phyloP scores from a whole-genome alignment of 2,113 vertebrate species.

The Ptyas mucosa region DNA sequence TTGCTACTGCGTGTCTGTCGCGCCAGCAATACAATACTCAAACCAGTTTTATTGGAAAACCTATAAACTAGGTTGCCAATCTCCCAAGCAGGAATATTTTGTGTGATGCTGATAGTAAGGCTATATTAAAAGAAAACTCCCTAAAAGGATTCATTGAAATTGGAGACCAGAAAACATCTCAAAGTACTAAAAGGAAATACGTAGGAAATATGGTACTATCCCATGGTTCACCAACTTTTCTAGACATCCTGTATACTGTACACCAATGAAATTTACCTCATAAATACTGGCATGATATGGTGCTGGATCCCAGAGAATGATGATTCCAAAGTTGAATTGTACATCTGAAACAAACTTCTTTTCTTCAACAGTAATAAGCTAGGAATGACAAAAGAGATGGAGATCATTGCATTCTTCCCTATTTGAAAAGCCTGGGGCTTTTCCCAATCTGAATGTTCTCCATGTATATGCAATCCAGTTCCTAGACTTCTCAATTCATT shows the following conservation, averaged over 20 bases:
- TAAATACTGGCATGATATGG: slow-evolving; percentile 70
- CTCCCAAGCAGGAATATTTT: background rate
- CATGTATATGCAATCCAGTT: background rate
- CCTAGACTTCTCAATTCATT: background rate
- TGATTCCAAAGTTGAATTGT: slow-evolving; percentile 71
- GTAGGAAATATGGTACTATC: background rate
- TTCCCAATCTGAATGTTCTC: background rate
- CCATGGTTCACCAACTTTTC: background rate
- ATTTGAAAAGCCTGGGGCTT: background rate
- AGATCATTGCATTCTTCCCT: background rate
- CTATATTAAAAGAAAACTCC: background rate
- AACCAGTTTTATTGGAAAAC: background rate
- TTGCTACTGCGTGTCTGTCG: background rate
- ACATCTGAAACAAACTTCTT: slow-evolving; percentile 64
- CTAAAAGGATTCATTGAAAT: background rate
- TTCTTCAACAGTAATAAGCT: slow-evolving; percentile 69
- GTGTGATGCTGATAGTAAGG: background rate
- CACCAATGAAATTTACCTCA: slow-evolving; percentile 63
- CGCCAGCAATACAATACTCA: background rate
- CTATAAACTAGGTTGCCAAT: background rate
- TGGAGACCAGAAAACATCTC: background rate
- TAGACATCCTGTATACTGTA: background rate
- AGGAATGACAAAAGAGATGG: slow-evolving; percentile 37
- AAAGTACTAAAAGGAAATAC: background rate
- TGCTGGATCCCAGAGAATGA: slow-evolving; percentile 80